Evolutionary conservation across 2,113 vertebrate species (phyloP).

Genomic region (Erythrolamprus reginae): DNA sequence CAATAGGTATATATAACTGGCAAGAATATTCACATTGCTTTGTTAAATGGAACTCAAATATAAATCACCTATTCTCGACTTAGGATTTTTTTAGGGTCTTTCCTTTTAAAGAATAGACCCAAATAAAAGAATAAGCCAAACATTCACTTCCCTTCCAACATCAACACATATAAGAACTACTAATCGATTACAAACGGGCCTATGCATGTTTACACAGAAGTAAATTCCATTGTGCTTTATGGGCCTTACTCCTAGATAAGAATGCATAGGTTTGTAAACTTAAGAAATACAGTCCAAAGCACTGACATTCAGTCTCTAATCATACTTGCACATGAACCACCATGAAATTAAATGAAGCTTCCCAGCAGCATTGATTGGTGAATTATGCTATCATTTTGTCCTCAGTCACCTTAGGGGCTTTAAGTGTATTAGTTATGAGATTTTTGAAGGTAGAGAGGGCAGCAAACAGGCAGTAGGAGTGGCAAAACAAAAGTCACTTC

Average conservation of each 20-base stretch:
- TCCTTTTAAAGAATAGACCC: conserved; percentile 52
- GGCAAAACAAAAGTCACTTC: conserved; percentile 42
- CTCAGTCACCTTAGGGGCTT: conserved; percentile 1
- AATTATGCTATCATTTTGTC: conserved; percentile 8
- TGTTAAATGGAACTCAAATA: conserved; percentile 42
- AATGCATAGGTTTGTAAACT: neutral
- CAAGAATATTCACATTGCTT: conserved; percentile 55
- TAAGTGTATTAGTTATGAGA: conserved; percentile 22
- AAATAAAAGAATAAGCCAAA: conserved; percentile 46
- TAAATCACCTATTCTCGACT: conserved; percentile 49
- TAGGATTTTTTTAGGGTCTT: conserved; percentile 49
- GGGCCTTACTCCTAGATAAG: neutral
- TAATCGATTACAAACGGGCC: conserved; percentile 20
- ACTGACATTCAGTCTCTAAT: conserved; percentile 16
- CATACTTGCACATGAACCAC: neutral
- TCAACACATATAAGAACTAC: conserved; percentile 31
- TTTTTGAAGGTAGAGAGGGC: conserved; percentile 51
- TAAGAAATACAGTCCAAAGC: conserved; percentile 28
- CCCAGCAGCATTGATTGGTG: neutral
- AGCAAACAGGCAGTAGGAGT: conserved; percentile 66
- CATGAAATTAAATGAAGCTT: neutral
- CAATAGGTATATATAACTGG: conserved; percentile 44
- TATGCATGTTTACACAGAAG: neutral
- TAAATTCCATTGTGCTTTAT: conserved; percentile 1
- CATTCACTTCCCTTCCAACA: conserved; percentile 42